Base-by-base conservation (phyloP, 2,797 vertebrate genomes). In the Gymnothorax reevesii region DNA sequence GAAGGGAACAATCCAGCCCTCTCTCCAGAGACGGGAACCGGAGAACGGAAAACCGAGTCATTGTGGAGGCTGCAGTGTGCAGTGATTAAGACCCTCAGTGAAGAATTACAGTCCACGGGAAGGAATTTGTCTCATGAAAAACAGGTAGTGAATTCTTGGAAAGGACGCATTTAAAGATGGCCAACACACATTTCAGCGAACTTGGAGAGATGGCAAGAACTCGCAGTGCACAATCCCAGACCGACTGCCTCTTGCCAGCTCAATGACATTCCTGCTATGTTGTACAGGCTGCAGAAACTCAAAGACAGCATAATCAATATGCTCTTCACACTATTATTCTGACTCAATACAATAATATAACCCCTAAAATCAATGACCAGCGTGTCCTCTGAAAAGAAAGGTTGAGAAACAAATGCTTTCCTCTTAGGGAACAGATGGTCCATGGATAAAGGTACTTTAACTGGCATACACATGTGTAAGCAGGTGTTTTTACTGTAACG, bases 51-150 rank as follows among this genome's bases (percentile, higher is more conserved):
- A 90, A 82, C 84, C n/a, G 4, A 55, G 57, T 4, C 1, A 33
- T 13, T 27, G 84, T 57, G 27, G 71, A 90, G 93, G 88, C 66
- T 2, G 89, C 84, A 89, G 84, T 91, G 85, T 62, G 88, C 84
- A 87, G 87, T 87, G 84, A 71, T 27, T 25, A 25, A 85, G 62
- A 85, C 57, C 49, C 83, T 66, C 83, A 22, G 77, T 22, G 9
- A 85, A 54, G 54, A 54, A 85, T 60, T 69, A 57, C 69, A 80
- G 13, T 54, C 49, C 77, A 54, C 20, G 55, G 42, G 90, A 92
- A 92, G 86, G 87, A 92, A 91, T 90, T 87, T 86, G 54, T 80
- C 87, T 89, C 85, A 64, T 91, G 90, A 91, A 92, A 89, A 82
- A 86, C 83, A 87, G 89, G 90, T 87, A 89, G 86, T 66, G 85